Evolutionary conservation across 2,113 vertebrate species (phyloP).

Genomic region (Noctilio leporinus): DNA sequence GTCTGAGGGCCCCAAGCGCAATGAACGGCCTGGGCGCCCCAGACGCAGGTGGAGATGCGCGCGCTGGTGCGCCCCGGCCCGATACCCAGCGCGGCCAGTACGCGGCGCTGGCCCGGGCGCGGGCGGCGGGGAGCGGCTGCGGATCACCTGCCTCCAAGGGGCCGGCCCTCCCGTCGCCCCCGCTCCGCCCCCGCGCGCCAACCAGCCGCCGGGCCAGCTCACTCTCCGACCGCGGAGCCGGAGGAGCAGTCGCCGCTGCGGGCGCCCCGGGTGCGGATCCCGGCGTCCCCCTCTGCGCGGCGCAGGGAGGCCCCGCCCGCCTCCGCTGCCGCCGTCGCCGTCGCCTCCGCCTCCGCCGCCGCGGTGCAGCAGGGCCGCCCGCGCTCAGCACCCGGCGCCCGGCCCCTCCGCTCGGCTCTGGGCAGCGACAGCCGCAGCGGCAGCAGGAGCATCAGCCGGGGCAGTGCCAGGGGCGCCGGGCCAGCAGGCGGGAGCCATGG

Average conservation of each 20-base stretch:
- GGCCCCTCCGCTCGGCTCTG: neutral
- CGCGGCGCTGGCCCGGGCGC: constrained; percentile 74
- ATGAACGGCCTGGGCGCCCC: accelerated
- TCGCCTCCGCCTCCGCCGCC: constrained; percentile 1
- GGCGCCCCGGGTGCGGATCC: constrained; percentile 34
- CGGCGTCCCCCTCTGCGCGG: constrained; percentile 44
- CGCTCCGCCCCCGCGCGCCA: constrained; percentile 58
- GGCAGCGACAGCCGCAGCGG: neutral
- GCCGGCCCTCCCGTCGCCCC: constrained; percentile 50
- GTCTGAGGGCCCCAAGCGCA: neutral
- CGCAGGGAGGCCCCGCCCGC: constrained; percentile 16
- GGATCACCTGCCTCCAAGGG: constrained; percentile 76
- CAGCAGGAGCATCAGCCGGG: neutral
- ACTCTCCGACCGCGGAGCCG: constrained; percentile 17
- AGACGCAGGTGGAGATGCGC: neutral
- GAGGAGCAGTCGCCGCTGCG: constrained; percentile 49
- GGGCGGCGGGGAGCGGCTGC: constrained; percentile 68
- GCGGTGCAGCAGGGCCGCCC: constrained; percentile 9
- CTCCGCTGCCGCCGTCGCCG: neutral
- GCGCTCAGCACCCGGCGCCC: neutral
- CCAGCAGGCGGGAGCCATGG: constrained; percentile 80
- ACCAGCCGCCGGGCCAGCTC: constrained; percentile 31
- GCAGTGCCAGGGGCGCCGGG: neutral
- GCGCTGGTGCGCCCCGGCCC: neutral
- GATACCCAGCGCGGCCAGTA: constrained; percentile 56